Evolutionary conservation across 1,140 invertebrate genomes (phyloP), one percentile per base, ranked within the genome.

Genomic region (Philotrypesis tridentata): DNA sequence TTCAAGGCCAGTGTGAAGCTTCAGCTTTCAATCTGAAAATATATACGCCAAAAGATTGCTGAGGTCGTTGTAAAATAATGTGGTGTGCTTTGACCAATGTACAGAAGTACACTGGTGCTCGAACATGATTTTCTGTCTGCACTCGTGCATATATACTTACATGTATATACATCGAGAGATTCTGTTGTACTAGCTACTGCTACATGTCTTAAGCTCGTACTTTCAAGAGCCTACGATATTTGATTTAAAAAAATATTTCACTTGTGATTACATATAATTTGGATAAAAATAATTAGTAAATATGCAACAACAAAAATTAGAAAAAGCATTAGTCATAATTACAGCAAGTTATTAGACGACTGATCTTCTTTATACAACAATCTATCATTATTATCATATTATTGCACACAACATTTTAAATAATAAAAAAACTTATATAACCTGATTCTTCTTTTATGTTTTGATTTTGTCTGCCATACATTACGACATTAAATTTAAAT

Each of bases 151-250:
- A 81, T 68, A 80, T 82, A 77, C 74, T 77, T 77, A 43, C 4
- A 21, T 77, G 80, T 82, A 82, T 72, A 82, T 76, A 81, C 61
- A 11, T 82, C 86, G 87, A 87, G 85, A 87, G 75, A 91, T 82
- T 85, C 88, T 91, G 90, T 91, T 88, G 88, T 91, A 91, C 84
- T 90, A 90, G 90, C 90, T 91, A 90, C 86, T 88, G 88, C 89
- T 86, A 85, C 67, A 71, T 82, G 80, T 82, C 61, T 33, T 21
- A 17, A 40, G 27, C 4, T 43, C 25, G 65, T 71, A 72, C 60
- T 75, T 70, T 79, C 9, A 21, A 29, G 40, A 27, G 14, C 31
- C 27, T n/a, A 70, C 11, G 1, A 2, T n/a, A 27, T 23, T 43
- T 27, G 12, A 55, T 55, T 73, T 9, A 9, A 37, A 37, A 37